Evolutionary conservation across 2,888 invertebrate genomes (phyloP).

Genomic region (Oscheius sp.): DNA sequence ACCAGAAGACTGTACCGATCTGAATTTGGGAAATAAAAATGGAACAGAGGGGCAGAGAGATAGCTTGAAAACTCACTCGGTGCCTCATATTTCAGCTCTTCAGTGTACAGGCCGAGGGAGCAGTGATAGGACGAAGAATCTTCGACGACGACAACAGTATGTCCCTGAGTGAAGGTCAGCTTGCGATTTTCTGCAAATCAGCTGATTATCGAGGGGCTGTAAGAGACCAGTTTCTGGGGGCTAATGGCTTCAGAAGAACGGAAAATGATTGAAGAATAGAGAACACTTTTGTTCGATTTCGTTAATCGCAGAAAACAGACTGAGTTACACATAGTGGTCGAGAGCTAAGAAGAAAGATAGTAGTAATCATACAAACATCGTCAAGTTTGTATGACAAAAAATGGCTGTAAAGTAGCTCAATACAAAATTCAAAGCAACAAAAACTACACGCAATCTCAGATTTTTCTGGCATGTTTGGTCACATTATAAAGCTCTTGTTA

Average conservation of each 20-base stretch:
- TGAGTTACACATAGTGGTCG: too few relatives aligned
- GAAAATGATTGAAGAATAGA: background rate
- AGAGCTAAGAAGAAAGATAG: too few relatives aligned
- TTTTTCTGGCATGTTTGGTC: too few relatives aligned
- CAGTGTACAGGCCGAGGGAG: conserved; percentile 72
- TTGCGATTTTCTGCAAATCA: conserved; percentile 65
- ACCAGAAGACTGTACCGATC: conserved; percentile 61
- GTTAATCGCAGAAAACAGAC: too few relatives aligned
- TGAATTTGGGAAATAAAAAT: conserved; percentile 49
- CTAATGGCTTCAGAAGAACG: background rate
- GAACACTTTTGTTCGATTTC: too few relatives aligned
- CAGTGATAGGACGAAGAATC: conserved; percentile 72
- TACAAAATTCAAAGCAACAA: too few relatives aligned
- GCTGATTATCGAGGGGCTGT: background rate
- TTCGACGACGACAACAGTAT: conserved; percentile 67
- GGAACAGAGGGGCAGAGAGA: background rate
- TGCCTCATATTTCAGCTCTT: conserved; percentile 69
- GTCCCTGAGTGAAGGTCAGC: conserved; percentile 61
- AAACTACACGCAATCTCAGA: too few relatives aligned
- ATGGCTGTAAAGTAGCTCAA: too few relatives aligned
- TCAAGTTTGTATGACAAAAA: too few relatives aligned
- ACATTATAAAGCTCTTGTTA: too few relatives aligned
- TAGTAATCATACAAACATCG: too few relatives aligned
- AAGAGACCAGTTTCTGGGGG: background rate
- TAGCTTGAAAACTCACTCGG: conserved; percentile 6